phyloP scores from a whole-genome alignment of 1,140 invertebrate genomes.

The Orchestia grillus region DNA sequence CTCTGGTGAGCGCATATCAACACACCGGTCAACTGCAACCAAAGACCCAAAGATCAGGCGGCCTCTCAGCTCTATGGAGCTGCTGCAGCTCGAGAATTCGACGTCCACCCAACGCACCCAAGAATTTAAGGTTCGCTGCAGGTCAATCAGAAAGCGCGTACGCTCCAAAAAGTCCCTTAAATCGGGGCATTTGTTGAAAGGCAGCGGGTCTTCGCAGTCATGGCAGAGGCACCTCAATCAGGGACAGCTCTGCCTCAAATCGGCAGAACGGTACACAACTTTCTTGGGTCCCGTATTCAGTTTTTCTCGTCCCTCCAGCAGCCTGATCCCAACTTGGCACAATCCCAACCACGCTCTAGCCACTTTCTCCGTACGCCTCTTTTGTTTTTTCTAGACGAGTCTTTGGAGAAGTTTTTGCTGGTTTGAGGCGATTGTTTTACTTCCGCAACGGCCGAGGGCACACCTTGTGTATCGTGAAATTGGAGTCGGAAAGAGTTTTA shows the following conservation, averaged over 20 bases:
- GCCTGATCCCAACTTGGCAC: constrained; percentile 11
- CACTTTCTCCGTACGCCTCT: background rate
- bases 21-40: no score
- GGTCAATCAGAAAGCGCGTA: constrained; percentile 28
- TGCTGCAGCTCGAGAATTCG: no score
- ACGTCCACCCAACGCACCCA: background rate
- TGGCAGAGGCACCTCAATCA: background rate
- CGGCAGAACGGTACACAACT: constrained; percentile 11
- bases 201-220: constrained; percentile 8
- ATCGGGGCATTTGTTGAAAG: constrained; percentile 30
- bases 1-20: no score
- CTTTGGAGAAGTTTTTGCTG: background rate
- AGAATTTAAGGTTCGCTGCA: background rate
- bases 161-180: constrained; percentile 23
- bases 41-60: no score
- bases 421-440: background rate
- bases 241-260: background rate
- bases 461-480: background rate
- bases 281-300: background rate
- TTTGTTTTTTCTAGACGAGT: background rate
- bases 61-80: no score
- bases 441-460: background rate
- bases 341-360: background rate
- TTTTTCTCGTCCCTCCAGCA: background rate
- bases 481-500: background rate